These are phyloP conservation scores for Geotrupes spiniger DNA, from an alignment of 2,888 invertebrate species.

Conservation along the genomic window DNA sequence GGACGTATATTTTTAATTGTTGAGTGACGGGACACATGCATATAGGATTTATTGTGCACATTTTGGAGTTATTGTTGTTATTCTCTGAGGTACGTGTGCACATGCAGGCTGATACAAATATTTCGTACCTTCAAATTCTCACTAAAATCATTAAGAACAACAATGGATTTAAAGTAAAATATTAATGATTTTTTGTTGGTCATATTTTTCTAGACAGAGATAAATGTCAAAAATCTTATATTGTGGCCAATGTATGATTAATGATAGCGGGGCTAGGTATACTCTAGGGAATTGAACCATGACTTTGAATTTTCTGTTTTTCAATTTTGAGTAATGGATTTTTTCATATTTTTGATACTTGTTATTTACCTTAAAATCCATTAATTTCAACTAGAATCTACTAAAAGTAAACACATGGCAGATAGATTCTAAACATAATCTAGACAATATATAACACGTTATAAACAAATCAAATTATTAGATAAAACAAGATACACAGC, in stretches of 20 bases:
- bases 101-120: slow-evolving; percentile 5
- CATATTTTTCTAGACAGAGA: slow-evolving; percentile 44
- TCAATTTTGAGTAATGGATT: slow-evolving; percentile 30
- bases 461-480: no score
- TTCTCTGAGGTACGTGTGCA: slow-evolving; percentile 17
- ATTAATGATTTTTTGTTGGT: slow-evolving; percentile 53
- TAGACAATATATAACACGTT: no score
- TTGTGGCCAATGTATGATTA: slow-evolving; percentile 51
- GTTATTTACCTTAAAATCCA: slow-evolving; percentile 10
- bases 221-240: slow-evolving; percentile 48
- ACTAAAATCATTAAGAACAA: not conserved
- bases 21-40: slow-evolving; percentile 33
- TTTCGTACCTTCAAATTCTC: slow-evolving; percentile 16
- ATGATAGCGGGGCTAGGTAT: slow-evolving; percentile 43
- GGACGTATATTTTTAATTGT: slow-evolving; percentile 34
- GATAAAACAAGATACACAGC: no score
- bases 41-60: slow-evolving; percentile 22
- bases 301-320: slow-evolving; percentile 41
- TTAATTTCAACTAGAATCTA: slow-evolving; percentile 37
- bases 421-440: slow-evolving; percentile 39
- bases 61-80: slow-evolving; percentile 18
- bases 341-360: slow-evolving; percentile 12
- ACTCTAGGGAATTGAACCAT: slow-evolving; percentile 47
- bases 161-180: slow-evolving; percentile 53
- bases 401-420: slow-evolving; percentile 41